Percentiles rank a stretch among this genome's conserved stretches.
Evolutionary conservation across 2,797 vertebrate species (phyloP).

Genomic region (Pteropus rufus): DNA sequence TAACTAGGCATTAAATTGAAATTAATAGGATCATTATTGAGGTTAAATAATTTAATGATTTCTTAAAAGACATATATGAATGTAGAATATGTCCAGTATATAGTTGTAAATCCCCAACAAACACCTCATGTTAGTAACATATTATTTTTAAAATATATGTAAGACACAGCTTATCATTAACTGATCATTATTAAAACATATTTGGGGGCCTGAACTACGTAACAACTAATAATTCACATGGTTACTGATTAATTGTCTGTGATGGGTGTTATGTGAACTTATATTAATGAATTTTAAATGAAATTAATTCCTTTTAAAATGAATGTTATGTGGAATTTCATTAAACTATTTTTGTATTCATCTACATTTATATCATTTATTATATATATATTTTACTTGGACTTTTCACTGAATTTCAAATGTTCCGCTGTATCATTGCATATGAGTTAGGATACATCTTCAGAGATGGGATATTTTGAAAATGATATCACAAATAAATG

Average conservation of each 20-base stretch:
- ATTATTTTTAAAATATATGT: background rate
- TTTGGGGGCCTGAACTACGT: background rate
- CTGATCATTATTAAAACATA: slow-evolving; percentile 7
- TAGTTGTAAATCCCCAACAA: slow-evolving; percentile 24
- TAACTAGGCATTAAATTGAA: slow-evolving; percentile 70
- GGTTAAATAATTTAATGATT: slow-evolving; percentile 58
- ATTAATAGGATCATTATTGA: slow-evolving; percentile 60
- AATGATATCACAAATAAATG: background rate
- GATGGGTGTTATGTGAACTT: background rate
- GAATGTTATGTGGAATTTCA: background rate
- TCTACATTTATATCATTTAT: background rate
- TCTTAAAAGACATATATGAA: slow-evolving; percentile 30
- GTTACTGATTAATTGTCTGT: background rate
- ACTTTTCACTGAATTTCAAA: background rate
- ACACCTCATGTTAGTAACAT: background rate
- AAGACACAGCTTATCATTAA: background rate
- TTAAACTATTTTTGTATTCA: background rate
- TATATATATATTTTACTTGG: background rate
- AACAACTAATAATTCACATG: background rate
- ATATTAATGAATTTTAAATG: background rate
- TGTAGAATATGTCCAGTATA: background rate
- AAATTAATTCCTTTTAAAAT: background rate
- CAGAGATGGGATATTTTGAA: background rate
- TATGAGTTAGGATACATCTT: background rate
- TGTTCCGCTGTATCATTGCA: background rate